Percentiles rank a stretch among this genome's conserved stretches.
phyloP scores from a whole-genome alignment of 2,113 vertebrate genomes.

The Oceanodroma tethys region DNA sequence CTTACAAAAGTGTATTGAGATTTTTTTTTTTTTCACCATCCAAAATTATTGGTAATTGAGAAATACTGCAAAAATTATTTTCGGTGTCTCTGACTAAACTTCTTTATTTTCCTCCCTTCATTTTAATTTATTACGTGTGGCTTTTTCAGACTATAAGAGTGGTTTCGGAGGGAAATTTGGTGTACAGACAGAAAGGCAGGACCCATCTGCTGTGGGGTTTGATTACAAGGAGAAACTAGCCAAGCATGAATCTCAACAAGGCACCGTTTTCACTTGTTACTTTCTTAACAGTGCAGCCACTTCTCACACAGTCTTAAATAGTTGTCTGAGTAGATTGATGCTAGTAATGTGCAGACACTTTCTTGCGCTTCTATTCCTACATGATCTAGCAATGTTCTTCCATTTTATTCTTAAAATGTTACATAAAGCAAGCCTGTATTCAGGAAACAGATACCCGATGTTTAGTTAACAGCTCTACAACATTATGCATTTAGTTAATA shows the following conservation, averaged over 20 bases:
- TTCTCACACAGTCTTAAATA: slow-evolving; percentile 58
- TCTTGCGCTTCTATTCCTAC: not conserved
- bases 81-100: slow-evolving; percentile 16
- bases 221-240: slow-evolving; percentile 90
- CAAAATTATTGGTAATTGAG: not conserved
- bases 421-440: not conserved
- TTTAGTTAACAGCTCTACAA: not conserved
- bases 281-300: slow-evolving; percentile 34
- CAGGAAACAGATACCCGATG: not conserved
- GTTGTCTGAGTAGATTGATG: not conserved
- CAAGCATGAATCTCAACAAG: slow-evolving; percentile 89
- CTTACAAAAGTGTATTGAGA: not conserved
- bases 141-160: slow-evolving; percentile 89
- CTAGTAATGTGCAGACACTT: slow-evolving; percentile 1
- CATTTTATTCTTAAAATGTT: not conserved
- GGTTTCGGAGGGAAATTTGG: slow-evolving; percentile 91
- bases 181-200: slow-evolving; percentile 86
- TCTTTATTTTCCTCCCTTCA: slow-evolving; percentile 7
- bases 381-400: not conserved
- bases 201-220: slow-evolving; percentile 87
- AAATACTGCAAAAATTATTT: not conserved
- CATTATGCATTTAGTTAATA: not conserved
- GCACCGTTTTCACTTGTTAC: slow-evolving; percentile 72
- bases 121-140: slow-evolving; percentile 54
- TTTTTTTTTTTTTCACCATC: not conserved